These are phyloP conservation scores for Lepus oiostolus DNA, from an alignment of 2,797 vertebrate genomes.

Conservation along the genomic window DNA sequence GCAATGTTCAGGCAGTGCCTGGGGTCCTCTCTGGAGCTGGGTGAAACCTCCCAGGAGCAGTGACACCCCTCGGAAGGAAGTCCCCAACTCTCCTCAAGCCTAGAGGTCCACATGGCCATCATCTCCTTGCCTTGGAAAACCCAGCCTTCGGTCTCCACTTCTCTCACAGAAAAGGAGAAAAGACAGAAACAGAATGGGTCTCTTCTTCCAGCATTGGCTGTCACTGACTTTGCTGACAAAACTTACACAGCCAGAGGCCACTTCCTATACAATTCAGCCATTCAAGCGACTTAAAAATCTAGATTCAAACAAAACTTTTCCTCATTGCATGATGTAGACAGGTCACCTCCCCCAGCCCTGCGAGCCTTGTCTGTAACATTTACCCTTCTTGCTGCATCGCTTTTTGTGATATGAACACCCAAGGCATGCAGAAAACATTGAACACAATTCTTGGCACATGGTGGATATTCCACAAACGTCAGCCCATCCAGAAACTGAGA, in stretches of 20 bases:
- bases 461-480: neutral
- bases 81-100: neutral
- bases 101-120: neutral
- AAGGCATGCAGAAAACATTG: neutral
- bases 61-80: neutral
- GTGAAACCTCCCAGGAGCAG: neutral
- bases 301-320: conserved; percentile 7
- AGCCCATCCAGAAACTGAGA: neutral
- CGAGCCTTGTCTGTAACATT: neutral
- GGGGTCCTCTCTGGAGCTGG: neutral
- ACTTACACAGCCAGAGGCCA: neutral
- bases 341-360: neutral
- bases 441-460: neutral
- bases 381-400: neutral
- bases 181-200: neutral
- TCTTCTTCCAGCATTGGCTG: neutral
- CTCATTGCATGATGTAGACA: neutral
- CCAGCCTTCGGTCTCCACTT: neutral
- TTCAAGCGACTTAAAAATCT: neutral
- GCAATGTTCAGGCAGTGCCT: neutral
- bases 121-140: neutral
- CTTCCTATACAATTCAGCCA: neutral
- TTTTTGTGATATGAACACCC: rapidly evolving
- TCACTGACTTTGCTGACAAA: neutral
- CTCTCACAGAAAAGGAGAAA: neutral